Conservation (phyloP, 2,113 vertebrate genomes). For the Setophaga coronata region DNA sequence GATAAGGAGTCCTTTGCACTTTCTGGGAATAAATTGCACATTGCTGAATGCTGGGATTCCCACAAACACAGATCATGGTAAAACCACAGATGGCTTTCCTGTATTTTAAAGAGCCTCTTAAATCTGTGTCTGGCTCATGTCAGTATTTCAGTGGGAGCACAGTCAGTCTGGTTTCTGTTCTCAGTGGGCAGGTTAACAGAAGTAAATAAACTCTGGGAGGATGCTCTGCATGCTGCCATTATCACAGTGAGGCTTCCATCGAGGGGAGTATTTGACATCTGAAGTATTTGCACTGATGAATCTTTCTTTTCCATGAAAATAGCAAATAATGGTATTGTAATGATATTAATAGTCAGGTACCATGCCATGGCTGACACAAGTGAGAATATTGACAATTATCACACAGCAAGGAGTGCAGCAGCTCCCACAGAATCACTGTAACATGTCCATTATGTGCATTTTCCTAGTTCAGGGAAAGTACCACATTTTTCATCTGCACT, state of each 20-base stretch:
- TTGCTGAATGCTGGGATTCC: not conserved
- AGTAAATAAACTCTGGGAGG: conserved; percentile 10
- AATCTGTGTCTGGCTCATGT: conserved; percentile 6
- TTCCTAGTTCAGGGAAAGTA: not conserved
- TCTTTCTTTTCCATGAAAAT: not conserved
- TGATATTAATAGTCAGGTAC: not conserved
- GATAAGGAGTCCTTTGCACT: not conserved
- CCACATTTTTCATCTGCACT: conserved; percentile 40
- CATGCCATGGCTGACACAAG: not conserved
- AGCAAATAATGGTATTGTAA: not conserved
- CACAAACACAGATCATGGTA: not conserved
- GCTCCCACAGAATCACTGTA: not conserved
- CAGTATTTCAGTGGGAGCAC: conserved; percentile 12
- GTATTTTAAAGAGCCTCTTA: conserved; percentile 23
- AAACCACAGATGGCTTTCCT: conserved; percentile 36
- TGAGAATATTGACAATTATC: not conserved
- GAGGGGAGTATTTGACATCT: not conserved
- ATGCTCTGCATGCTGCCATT: not conserved
- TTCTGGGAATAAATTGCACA: not conserved
- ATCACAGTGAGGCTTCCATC: not conserved
- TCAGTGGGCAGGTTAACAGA: not conserved
- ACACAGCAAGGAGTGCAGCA: not conserved
- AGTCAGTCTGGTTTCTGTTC: not conserved
- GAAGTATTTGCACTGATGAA: not conserved
- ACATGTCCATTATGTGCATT: not conserved